Base-by-base conservation (phyloP, 1,140 invertebrate genomes). In the Brachionus rubens region DNA sequence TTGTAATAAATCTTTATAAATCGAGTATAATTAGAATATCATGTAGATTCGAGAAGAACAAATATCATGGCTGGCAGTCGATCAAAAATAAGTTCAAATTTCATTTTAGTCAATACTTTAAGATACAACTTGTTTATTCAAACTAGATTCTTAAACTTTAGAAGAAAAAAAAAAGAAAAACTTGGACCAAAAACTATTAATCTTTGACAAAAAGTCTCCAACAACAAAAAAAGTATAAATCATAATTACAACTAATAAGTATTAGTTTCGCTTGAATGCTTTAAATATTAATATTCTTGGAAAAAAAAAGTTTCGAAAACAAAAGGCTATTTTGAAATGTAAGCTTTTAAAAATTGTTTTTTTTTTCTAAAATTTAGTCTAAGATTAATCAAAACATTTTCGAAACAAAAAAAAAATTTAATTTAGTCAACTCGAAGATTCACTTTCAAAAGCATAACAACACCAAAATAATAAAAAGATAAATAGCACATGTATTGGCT, bases 1-100 rank as follows among this genome's bases (percentile, higher is more conserved):
- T 36, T 59, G 54, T 59, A 59, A 59, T 33, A 59, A 59, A 59
- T 59, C 54, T 30, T 9, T 59, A 33, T 26, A 59, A 59, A 59
- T 59, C 54, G 36, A 36, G 36, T 59, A 59, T 59, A 59, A 59
- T 59, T 59, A 59, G 54, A 59, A 59, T 59, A 59, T 59, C 33
- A 59, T 59, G 54, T 40, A 16, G 54, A 59, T 59, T 40, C 10
- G 19, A 28, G 54, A 59, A 59, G 36, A n/a, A n/a, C n/a, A n/a
- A n/a, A n/a, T n/a, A n/a, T n/a, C n/a, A n/a, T n/a, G n/a, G n/a
- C n/a, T n/a, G n/a, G n/a, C 54, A 36, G 36, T 59, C 33, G 36
- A 59, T 59, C 30, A 36, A 59, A 33, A 36, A 16, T 33, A 33
- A 33, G 28, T 59, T 59, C 54, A n/a, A 36, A 59, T 59, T 59